Evolutionary conservation across 2,888 invertebrate species (phyloP), one percentile per base, ranked within the genome.

Genomic region (Amiota minor): DNA sequence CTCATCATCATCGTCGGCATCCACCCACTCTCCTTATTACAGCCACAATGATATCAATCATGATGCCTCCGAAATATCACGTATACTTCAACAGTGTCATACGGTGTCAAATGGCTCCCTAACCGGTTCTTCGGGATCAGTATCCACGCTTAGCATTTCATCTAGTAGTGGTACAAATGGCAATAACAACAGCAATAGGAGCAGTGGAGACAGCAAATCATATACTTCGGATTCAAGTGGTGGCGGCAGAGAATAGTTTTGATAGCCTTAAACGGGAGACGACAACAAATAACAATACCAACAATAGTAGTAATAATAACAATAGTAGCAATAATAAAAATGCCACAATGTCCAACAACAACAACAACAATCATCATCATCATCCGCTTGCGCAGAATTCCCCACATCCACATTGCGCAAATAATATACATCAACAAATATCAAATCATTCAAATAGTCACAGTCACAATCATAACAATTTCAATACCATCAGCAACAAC

Each of bases 1-100:
- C 2, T 2, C 74, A 62, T 11, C 78, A 53, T 12, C 62, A 49
- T 20, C 80, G 16, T 67, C 78, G 16, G 46, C 74, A 23, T 20
- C 70, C 61, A 4, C 73, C 61, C 65, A 69, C 71, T 23, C 74
- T 65, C 70, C 80, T 72, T 80, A 80, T 75, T 80, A 77, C 73
- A 76, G 81, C 78, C 87, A 89, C 78, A 89, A 88, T 73, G 90
- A 90, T 79, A 89, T 89, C 53, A 90, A 87, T 74, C n/a, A n/a
- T 35, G 89, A 90, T 79, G 88, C 89, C 20, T 89, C 89, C 61
- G 89, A 89, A 78, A 90, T 90, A 74, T 90, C 90, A 18, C 87
- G 89, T 72, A 90, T 90, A 72, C 79, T 90, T 74, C 90, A 90
- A 76, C 89, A 90, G 72, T 90, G 90, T 75, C 90, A 90, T 79